These are phyloP conservation scores for Drosophila pectinifera DNA, from an alignment of 1,140 invertebrate genomes.

Conservation along the genomic window DNA sequence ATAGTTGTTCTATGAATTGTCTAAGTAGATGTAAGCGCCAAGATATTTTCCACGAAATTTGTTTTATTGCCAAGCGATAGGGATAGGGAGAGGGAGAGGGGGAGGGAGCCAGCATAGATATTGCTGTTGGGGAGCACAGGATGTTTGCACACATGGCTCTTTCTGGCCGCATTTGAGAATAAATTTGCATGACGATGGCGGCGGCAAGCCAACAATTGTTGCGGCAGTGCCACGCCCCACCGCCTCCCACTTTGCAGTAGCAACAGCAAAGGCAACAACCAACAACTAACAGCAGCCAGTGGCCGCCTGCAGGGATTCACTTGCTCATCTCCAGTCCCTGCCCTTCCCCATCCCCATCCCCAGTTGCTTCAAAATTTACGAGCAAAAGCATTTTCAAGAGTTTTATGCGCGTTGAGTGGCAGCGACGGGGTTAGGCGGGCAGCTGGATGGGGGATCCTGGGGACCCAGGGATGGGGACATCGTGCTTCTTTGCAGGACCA, in stretches of 20 bases:
- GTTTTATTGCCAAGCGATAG: constrained; percentile 61
- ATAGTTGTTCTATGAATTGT: neutral
- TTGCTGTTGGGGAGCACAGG: constrained; percentile 4
- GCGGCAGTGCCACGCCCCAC: constrained; percentile 58
- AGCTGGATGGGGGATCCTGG: neutral
- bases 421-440: constrained; percentile 18
- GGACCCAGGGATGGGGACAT: constrained; percentile 16
- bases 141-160: constrained; percentile 66
- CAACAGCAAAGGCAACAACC: constrained; percentile 45
- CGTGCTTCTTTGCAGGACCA: constrained; percentile 32
- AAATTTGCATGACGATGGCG: constrained; percentile 73
- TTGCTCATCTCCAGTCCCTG: constrained; percentile 29
- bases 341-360: constrained; percentile 3
- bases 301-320: constrained; percentile 58
- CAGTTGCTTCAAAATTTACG: constrained; percentile 80
- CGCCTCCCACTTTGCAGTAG: constrained; percentile 3
- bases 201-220: constrained; percentile 79
- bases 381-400: constrained; percentile 83
- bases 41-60: constrained; percentile 73
- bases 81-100: neutral
- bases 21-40: constrained; percentile 10
- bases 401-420: constrained; percentile 80
- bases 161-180: constrained; percentile 76
- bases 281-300: constrained; percentile 30
- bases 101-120: neutral